Conservation (phyloP, 37 sponge, comb jelly and placozoan genomes). For the Eunapius fragilis region DNA sequence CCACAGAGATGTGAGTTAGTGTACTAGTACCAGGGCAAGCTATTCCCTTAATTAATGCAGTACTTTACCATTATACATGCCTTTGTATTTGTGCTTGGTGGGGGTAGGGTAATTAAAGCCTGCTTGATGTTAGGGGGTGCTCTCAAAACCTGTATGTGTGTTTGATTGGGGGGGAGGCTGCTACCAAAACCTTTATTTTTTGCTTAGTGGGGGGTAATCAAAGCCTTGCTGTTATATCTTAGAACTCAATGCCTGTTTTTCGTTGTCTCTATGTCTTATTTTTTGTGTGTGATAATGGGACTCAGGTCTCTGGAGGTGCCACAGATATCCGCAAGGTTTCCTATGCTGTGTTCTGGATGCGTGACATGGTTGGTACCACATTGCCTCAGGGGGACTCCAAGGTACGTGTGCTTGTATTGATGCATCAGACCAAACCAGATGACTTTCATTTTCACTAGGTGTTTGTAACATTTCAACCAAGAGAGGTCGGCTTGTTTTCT, state of each 20-base stretch:
- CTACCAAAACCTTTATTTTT: too few relatives aligned
- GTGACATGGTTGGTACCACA: slow-evolving; percentile 16
- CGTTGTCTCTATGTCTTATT: neutral
- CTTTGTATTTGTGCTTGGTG: too few relatives aligned
- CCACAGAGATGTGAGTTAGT: slow-evolving; percentile 42
- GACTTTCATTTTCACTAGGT: slow-evolving; percentile 21
- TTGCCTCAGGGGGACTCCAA: slow-evolving; percentile 5
- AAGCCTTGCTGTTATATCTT: too few relatives aligned
- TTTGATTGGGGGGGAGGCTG: neutral
- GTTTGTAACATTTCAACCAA: slow-evolving; percentile 46
- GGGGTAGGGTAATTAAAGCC: too few relatives aligned
- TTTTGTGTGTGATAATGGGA: neutral
- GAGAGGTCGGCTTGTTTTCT: slow-evolving; percentile 39
- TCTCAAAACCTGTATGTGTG: too few relatives aligned
- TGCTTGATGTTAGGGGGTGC: neutral
- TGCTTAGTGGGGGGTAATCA: too few relatives aligned
- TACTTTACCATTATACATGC: too few relatives aligned
- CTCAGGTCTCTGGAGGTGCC: neutral
- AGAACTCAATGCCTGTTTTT: too few relatives aligned
- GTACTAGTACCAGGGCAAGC: too few relatives aligned
- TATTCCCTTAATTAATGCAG: too few relatives aligned
- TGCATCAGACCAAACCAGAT: neutral
- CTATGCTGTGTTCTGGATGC: slow-evolving; percentile 55
- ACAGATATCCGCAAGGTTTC: slow-evolving; percentile 38
- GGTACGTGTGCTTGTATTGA: slow-evolving; percentile 7